Evolutionary conservation across 2,113 vertebrate genomes (phyloP).

Genomic region (Ursus arctos): DNA sequence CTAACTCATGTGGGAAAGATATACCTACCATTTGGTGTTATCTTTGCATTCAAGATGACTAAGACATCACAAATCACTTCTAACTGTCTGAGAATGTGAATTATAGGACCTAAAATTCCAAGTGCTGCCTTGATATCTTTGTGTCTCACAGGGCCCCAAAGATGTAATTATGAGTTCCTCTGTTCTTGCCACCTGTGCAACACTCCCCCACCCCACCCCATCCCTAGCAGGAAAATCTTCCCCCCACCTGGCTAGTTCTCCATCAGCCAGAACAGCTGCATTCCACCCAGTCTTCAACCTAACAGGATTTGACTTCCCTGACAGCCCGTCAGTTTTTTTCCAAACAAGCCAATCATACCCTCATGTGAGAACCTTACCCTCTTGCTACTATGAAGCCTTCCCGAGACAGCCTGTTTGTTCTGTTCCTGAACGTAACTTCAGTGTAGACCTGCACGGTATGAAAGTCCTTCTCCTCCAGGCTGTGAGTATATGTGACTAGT

Average conservation of each 20-base stretch:
- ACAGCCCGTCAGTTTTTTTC: neutral
- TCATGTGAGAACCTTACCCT: neutral
- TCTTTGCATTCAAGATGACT: conserved; percentile 12
- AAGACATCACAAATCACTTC: neutral
- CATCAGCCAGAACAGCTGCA: neutral
- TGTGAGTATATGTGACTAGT: neutral
- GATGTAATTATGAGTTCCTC: neutral
- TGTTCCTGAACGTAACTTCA: neutral
- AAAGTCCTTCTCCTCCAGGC: neutral
- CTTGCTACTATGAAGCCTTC: neutral
- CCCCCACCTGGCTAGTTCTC: neutral
- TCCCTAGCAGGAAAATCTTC: neutral
- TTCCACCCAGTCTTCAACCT: neutral
- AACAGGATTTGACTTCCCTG: neutral
- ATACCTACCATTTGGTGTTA: neutral
- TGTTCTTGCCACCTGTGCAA: neutral
- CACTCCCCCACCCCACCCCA: accelerated
- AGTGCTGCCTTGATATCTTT: neutral
- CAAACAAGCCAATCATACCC: neutral
- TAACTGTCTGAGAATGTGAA: neutral
- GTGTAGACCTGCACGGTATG: neutral
- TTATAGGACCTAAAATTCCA: neutral
- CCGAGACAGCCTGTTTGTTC: neutral
- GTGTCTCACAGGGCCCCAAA: neutral
- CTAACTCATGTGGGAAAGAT: neutral